Percentiles rank a stretch among this genome's conserved stretches.
phyloP scores from a whole-genome alignment of 2,797 vertebrate species.

The Dermochelys coriacea region DNA sequence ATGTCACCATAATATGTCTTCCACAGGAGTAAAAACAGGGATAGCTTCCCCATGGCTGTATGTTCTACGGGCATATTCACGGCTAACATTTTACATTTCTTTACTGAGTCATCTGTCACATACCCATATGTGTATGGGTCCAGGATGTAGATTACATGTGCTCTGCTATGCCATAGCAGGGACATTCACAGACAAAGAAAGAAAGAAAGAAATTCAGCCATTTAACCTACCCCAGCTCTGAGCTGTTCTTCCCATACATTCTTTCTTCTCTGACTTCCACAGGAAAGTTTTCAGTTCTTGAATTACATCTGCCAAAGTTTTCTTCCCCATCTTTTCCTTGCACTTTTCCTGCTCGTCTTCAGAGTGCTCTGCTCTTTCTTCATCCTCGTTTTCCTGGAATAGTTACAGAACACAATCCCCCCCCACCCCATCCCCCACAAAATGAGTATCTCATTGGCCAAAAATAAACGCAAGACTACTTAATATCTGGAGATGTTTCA shows the following conservation, averaged over 20 bases:
- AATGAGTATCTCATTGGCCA: slow-evolving; percentile 69
- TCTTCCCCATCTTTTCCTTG: slow-evolving; percentile 86
- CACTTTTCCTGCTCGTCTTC: slow-evolving; percentile 83
- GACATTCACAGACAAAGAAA: fast-evolving
- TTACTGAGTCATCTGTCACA: neutral
- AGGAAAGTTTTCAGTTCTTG: slow-evolving; percentile 89
- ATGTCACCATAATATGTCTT: neutral
- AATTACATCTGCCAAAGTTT: slow-evolving; percentile 88
- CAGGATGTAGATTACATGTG: neutral
- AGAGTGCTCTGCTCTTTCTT: slow-evolving; percentile 80
- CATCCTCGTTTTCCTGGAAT: slow-evolving; percentile 81
- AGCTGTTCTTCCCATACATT: slow-evolving; percentile 94
- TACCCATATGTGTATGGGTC: neutral
- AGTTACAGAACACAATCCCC: slow-evolving; percentile 70
- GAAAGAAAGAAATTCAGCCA: neutral
- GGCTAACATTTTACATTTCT: neutral
- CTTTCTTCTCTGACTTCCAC: slow-evolving; percentile 95
- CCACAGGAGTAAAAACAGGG: neutral
- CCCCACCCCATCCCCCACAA: slow-evolving; percentile 4
- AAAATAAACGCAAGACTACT: slow-evolving; percentile 75
- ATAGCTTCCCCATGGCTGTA: neutral
- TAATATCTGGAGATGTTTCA: slow-evolving; percentile 75
- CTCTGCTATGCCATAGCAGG: neutral
- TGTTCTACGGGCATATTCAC: neutral
- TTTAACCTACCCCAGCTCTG: slow-evolving; percentile 96